Evolutionary conservation across 92 coral and sea anemone genomes (phyloP).

Genomic region (Meandrina meandrites): DNA sequence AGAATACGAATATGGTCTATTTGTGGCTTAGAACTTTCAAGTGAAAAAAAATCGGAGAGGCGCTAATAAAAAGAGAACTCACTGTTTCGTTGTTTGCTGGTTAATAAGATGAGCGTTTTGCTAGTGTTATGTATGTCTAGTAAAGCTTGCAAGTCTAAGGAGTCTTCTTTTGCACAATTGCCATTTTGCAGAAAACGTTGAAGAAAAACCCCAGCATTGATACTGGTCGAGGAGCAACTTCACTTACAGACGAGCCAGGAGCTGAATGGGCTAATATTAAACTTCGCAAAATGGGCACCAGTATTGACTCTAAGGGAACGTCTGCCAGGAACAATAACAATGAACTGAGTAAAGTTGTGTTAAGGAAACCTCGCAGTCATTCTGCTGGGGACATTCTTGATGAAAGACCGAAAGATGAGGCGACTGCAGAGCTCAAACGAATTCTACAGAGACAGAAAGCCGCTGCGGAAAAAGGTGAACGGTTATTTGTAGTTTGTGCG

Average conservation of each 20-base stretch:
- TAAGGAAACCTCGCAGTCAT: slow-evolving; percentile 83
- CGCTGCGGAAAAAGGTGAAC: slow-evolving; percentile 82
- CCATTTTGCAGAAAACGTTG: slow-evolving; percentile 58
- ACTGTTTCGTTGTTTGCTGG: no score
- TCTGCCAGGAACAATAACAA: slow-evolving; percentile 18
- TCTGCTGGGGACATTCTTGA: slow-evolving; percentile 89
- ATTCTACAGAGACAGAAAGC: slow-evolving; percentile 82
- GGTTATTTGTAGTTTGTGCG: background rate
- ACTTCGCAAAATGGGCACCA: slow-evolving; percentile 70
- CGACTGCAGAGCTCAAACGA: slow-evolving; percentile 71
- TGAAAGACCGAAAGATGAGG: slow-evolving; percentile 58
- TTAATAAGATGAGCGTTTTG: no score
- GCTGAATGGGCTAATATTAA: slow-evolving; percentile 72
- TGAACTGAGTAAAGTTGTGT: slow-evolving; percentile 55
- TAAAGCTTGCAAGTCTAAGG: no score
- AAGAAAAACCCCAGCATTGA: slow-evolving; percentile 64
- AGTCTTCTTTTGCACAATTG: no score
- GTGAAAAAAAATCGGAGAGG: background rate
- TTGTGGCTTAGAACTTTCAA: background rate
- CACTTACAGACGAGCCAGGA: slow-evolving; percentile 31
- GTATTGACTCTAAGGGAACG: slow-evolving; percentile 6
- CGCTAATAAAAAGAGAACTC: no score
- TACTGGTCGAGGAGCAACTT: slow-evolving; percentile 4
- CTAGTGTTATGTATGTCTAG: no score
- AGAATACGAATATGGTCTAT: no score